These are phyloP conservation scores for Beris morrisii DNA, from an alignment of 2,888 invertebrate species.

Conservation along the genomic window DNA sequence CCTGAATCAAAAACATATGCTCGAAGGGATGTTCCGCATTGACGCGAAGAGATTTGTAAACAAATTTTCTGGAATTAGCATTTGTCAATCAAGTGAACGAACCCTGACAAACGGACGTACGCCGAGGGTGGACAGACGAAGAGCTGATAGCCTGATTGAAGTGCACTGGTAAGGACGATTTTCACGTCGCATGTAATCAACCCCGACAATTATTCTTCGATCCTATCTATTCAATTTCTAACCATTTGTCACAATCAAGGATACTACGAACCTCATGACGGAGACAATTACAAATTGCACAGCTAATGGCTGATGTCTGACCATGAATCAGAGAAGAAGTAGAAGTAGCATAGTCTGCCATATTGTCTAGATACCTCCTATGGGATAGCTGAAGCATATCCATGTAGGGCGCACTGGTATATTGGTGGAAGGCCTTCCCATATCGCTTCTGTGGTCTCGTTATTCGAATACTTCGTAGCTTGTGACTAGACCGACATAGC, in stretches of 20 bases:
- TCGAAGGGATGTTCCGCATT: too few relatives aligned
- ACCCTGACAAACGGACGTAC: background rate
- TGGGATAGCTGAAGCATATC: too few relatives aligned
- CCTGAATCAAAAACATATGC: too few relatives aligned
- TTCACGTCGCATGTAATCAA: too few relatives aligned
- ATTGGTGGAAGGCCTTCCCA: too few relatives aligned
- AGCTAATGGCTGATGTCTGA: conserved; percentile 29
- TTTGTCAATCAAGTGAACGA: conserved; percentile 33
- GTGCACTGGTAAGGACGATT: background rate
- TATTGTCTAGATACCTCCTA: too few relatives aligned
- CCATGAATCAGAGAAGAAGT: conserved; percentile 17
- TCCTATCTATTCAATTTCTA: conserved; percentile 19
- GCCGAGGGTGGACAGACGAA: too few relatives aligned
- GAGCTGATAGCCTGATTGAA: conserved; percentile 8
- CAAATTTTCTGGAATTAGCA: conserved; percentile 35
- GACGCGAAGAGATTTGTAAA: conserved; percentile 20
- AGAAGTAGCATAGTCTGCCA: too few relatives aligned
- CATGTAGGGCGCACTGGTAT: too few relatives aligned
- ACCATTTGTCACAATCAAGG: conserved; percentile 14
- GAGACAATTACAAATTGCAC: conserved; percentile 34
- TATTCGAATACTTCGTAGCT: too few relatives aligned
- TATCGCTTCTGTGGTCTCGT: too few relatives aligned
- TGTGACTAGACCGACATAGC: too few relatives aligned
- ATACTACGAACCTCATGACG: conserved; percentile 2
- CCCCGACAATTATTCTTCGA: conserved; percentile 11